These are phyloP conservation scores for Thunnus maccoyii DNA, from an alignment of 2,113 vertebrate genomes.

Conservation along the genomic window DNA sequence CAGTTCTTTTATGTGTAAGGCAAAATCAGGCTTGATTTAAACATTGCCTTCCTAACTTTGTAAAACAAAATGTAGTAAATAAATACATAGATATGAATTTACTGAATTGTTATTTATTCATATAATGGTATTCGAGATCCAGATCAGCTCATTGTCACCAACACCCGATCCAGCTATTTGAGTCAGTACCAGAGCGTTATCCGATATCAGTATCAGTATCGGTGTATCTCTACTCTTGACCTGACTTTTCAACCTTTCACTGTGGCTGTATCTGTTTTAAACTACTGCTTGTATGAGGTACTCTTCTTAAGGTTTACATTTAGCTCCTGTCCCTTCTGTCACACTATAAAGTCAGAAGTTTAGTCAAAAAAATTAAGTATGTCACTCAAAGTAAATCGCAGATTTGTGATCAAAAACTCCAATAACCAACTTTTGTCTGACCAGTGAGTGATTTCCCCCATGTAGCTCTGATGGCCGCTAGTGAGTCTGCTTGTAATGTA, in stretches of 20 bases:
- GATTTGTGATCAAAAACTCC: conserved; percentile 65
- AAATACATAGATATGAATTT: no score
- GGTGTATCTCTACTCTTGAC: no score
- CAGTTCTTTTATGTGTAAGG: no score
- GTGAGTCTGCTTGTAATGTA: conserved; percentile 80
- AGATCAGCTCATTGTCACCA: no score
- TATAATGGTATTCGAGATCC: no score
- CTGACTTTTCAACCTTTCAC: conserved; percentile 37
- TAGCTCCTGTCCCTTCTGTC: not conserved
- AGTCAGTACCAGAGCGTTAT: no score
- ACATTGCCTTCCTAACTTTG: no score
- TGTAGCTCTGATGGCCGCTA: conserved; percentile 63
- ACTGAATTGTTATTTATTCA: no score
- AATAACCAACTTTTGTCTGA: conserved; percentile 73
- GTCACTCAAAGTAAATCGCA: conserved; percentile 45
- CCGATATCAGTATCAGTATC: no score
- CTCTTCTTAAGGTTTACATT: conserved; percentile 4
- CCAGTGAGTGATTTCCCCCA: conserved; percentile 66
- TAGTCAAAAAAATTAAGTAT: not conserved
- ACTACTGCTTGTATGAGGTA: not conserved
- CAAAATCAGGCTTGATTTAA: no score
- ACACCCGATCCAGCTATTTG: no score
- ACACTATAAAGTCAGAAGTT: conserved; percentile 8
- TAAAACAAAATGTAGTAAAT: no score
- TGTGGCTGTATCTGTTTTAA: conserved; percentile 25